Evolutionary conservation across 2,113 vertebrate species (phyloP), one percentile per base, ranked within the genome.

Genomic region (Colaptes auratus): DNA sequence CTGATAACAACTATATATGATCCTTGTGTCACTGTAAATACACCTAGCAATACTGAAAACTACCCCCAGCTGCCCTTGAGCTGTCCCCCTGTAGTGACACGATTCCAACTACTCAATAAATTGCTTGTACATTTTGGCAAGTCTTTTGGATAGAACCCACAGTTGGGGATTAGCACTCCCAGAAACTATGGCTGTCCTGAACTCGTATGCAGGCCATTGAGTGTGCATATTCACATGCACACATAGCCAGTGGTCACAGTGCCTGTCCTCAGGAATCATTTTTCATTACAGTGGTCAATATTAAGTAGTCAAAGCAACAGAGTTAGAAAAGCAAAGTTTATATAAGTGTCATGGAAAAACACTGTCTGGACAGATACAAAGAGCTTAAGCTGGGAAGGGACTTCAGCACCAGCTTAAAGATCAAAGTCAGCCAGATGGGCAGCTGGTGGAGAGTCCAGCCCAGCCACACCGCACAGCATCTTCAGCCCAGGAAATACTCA

Each of bases 181-280:
- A 82, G 11, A 84, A 86, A 15, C 25, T 19, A 15, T 3, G 13
- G 27, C 39, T 69, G 31, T 50, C 69, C 58, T 63, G 25, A 15
- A 31, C 52, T 77, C 4, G 2, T 3, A 44, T 2, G 20, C 27
- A 65, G 28, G 52, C 48, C 36, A 73, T n/a, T 27, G 15, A 50
- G 25, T 4, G 21, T 2, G 31, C 25, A 52, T 17, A 72, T 48
- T 52, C 20, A 42, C 15, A 44, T 5, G 24, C 11, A 64, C 31
- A 55, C 2, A 0, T 20, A 42, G 31, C 15, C 64, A 93, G 10
- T 2, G 20, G 61, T 56, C 31, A 36, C 0, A 0, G 27, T 60
- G 13, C 17, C 23, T 25, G 6, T 5, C 21, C 27, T 52, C 19
- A 53, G 12, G 13, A 53, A 12, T 9, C 1, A 15, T 46, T 15